Percentiles rank a stretch among this genome's conserved stretches.
Conservation (phyloP, 2,888 invertebrate genomes). For the Autographa gamma region DNA sequence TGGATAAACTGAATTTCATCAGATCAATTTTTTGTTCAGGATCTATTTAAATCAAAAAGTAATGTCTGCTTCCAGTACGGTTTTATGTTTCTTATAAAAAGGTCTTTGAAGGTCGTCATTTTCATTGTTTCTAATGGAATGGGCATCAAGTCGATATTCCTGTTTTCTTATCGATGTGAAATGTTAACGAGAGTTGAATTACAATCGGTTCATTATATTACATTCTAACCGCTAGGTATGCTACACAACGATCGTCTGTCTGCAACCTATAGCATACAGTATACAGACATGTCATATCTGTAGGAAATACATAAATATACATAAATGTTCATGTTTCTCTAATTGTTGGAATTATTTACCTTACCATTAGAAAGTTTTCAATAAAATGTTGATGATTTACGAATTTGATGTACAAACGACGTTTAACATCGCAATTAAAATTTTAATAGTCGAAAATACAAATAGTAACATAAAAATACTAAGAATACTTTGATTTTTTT, state of each 20-base stretch:
- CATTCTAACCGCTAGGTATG: conserved; percentile 10
- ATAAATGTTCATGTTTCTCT: conserved; percentile 30
- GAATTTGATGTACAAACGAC: too few species aligned
- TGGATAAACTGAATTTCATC: too few species aligned
- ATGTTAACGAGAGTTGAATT: conserved; percentile 12
- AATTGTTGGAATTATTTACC: not conserved
- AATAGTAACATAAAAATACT: too few species aligned
- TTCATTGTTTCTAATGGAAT: not conserved
- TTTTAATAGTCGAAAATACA: too few species aligned
- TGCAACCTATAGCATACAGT: not conserved
- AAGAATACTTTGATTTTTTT: too few species aligned
- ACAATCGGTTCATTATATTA: conserved; percentile 5
- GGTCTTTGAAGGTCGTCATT: not conserved
- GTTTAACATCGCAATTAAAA: too few species aligned
- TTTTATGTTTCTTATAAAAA: not conserved
- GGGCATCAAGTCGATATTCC: not conserved
- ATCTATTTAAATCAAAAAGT: too few species aligned
- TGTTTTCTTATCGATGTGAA: not conserved
- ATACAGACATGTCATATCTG: too few species aligned
- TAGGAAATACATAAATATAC: conserved; percentile 18
- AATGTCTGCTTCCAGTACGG: not conserved
- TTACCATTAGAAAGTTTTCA: too few species aligned
- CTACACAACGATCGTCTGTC: conserved; percentile 20
- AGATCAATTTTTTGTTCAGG: too few species aligned
- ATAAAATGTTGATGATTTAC: too few species aligned